These are phyloP conservation scores for Diglossa brunneiventris DNA, from an alignment of 2,113 vertebrate species.

Conservation along the genomic window DNA sequence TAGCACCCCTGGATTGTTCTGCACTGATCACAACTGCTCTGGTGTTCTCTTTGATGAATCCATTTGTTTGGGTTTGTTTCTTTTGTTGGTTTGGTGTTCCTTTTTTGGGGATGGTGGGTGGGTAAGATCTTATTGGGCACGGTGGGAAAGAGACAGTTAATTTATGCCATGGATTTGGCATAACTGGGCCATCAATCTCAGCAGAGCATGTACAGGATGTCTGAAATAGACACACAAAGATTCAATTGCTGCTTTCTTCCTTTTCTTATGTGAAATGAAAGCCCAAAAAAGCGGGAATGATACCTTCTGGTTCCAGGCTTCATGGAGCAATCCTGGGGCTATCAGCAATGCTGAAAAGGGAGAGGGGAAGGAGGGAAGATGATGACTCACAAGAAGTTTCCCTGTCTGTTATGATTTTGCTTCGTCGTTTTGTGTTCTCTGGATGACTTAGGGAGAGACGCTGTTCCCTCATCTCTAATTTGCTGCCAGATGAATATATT, in stretches of 20 bases:
- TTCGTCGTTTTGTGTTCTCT: not conserved
- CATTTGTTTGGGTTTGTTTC: not conserved
- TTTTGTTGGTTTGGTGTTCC: not conserved
- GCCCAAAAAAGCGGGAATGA: not conserved
- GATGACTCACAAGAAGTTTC: conserved; percentile 27
- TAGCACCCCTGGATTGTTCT: not conserved
- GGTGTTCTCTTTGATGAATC: not conserved
- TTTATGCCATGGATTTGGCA: not conserved
- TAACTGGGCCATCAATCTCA: not conserved
- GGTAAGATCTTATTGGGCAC: rapidly evolving
- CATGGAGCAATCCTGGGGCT: not conserved
- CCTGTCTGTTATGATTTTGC: not conserved
- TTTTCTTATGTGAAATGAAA: not conserved
- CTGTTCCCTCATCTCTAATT: conserved; percentile 1
- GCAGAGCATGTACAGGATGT: not conserved
- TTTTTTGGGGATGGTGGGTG: not conserved
- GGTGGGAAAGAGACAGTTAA: not conserved
- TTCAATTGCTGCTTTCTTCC: not conserved
- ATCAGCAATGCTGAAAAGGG: not conserved
- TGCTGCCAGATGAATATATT: conserved; percentile 9
- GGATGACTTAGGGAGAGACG: not conserved
- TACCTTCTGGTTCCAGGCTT: not conserved
- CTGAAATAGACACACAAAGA: not conserved
- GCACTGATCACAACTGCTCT: not conserved
- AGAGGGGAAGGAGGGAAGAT: not conserved